Conservation (phyloP, 2,888 invertebrate species). For the Ganaspis brasiliensis region DNA sequence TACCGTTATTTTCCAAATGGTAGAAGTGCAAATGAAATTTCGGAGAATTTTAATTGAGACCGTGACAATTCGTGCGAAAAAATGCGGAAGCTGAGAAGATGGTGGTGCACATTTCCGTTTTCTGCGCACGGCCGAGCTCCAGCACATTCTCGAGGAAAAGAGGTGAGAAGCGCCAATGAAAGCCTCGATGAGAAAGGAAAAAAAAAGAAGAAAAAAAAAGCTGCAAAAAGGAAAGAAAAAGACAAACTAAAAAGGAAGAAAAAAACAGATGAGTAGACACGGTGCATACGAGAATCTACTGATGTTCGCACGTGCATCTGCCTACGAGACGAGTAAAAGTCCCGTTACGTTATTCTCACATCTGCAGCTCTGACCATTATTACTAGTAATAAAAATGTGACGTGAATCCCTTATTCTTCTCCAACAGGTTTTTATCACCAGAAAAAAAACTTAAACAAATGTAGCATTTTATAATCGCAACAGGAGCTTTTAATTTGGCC, state of each 20-base stretch:
- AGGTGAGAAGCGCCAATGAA: conserved; percentile 27
- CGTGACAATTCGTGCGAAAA: conserved; percentile 65
- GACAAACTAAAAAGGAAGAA: conserved; percentile 37
- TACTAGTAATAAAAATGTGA: conserved; percentile 47
- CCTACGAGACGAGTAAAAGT: conserved; percentile 55
- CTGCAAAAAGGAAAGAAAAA: too few species aligned
- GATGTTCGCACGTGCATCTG: conserved; percentile 47
- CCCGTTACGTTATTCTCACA: conserved; percentile 55
- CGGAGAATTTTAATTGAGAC: conserved; percentile 74
- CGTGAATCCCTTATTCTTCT: conserved; percentile 56
- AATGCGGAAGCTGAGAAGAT: conserved; percentile 55
- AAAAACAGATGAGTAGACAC: not conserved
- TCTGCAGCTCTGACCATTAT: conserved; percentile 51
- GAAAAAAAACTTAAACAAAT: not conserved
- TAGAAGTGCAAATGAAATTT: conserved; percentile 68
- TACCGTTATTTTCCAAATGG: conserved; percentile 23
- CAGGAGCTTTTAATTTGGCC: too few species aligned
- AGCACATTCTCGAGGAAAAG: conserved; percentile 44
- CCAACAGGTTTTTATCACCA: not conserved
- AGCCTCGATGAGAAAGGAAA: conserved; percentile 31
- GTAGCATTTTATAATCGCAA: not conserved
- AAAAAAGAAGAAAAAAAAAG: conserved; percentile 23
- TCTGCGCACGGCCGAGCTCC: conserved; percentile 52
- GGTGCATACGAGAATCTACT: conserved; percentile 34
- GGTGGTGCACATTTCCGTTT: conserved; percentile 55